Base-by-base conservation (phyloP, 1,140 invertebrate species). In the Halesus radiatus region DNA sequence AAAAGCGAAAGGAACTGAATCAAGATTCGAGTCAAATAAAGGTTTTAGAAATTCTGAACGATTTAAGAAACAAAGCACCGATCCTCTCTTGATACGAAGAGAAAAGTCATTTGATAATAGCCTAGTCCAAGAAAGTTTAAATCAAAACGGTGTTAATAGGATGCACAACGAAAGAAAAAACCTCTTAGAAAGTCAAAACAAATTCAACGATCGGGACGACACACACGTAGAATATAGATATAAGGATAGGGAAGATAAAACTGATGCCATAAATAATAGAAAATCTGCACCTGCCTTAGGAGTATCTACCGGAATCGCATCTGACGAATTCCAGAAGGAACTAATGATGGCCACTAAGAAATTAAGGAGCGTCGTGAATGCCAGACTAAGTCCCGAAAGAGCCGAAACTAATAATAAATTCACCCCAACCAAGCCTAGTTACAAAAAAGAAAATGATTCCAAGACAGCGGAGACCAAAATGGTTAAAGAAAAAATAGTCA, bases 271-370 rank as follows among this genome's bases (percentile, higher is more conserved):
- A 56, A 83, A 83, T 58, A 83, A 84, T 62, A 87, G 87, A 86
- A 88, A 88, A 88, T 90, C 87, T 87, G 89, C 89, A 87, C 90
- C 89, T 84, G 87, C 89, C 81, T 87, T 90, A 87, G 87, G 90
- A 83, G 80, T 88, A 23, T 91, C 91, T 82, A 89, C 90, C 83
- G 92, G 91, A 85, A 88, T 92, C 85, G 91, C 91, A 85, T 91
- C 92, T 81, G 92, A 92, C 64, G 92, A 94, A 87, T 94, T 94
- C 87, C 91, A 93, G 87, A 90, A 90, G 26, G 93, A 94, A 86
- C 86, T 94, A 32, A 91, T 92, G 86, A 92, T 93, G 85, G 92
- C 91, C 23, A 93, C 93, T 60, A 89, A 89, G 86, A 92, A 90
- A 85, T 90, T 93, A 80, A 91, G 91, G 80, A 91, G 56, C 45